Evolutionary conservation across 2,888 invertebrate genomes (phyloP).

Genomic region (Tortrix viridana): DNA sequence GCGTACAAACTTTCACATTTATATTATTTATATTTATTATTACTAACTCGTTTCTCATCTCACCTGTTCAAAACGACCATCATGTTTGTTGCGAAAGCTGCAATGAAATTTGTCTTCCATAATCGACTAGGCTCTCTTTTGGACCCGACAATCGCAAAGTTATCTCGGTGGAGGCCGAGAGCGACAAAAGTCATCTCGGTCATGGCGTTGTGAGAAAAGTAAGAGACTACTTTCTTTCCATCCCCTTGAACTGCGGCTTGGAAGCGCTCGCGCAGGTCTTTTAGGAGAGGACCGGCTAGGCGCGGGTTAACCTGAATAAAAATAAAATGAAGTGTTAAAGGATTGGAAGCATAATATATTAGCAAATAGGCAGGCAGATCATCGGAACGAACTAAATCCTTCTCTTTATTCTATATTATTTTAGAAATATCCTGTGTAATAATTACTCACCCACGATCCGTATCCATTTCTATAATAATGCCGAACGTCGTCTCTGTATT

Average conservation of each 20-base stretch:
- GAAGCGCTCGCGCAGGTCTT: slow-evolving; percentile 83
- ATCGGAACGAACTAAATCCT: too few relatives aligned
- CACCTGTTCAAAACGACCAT: slow-evolving; percentile 87
- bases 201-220: slow-evolving; percentile 86
- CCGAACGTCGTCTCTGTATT: slow-evolving; percentile 87
- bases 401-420: too few relatives aligned
- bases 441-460: slow-evolving; percentile 40
- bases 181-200: slow-evolving; percentile 83
- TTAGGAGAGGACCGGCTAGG: slow-evolving; percentile 86
- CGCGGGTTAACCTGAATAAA: slow-evolving; percentile 16
- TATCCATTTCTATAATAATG: slow-evolving; percentile 82
- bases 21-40: too few relatives aligned
- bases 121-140: slow-evolving; percentile 80
- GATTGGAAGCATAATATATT: background rate
- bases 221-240: slow-evolving; percentile 80
- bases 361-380: background rate
- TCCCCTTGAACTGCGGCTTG: slow-evolving; percentile 45
- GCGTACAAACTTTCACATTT: background rate
- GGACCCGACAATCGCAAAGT: slow-evolving; percentile 73
- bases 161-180: slow-evolving; percentile 85
- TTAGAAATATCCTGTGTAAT: too few relatives aligned
- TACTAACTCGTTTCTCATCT: slow-evolving; percentile 42
- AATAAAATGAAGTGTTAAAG: background rate
- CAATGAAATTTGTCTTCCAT: slow-evolving; percentile 85
- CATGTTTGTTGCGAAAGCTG: slow-evolving; percentile 87